Percentiles rank a stretch among this genome's conserved stretches.
These are phyloP conservation scores for Petroica traversi DNA, from an alignment of 2,113 vertebrate species.

Conservation along the genomic window DNA sequence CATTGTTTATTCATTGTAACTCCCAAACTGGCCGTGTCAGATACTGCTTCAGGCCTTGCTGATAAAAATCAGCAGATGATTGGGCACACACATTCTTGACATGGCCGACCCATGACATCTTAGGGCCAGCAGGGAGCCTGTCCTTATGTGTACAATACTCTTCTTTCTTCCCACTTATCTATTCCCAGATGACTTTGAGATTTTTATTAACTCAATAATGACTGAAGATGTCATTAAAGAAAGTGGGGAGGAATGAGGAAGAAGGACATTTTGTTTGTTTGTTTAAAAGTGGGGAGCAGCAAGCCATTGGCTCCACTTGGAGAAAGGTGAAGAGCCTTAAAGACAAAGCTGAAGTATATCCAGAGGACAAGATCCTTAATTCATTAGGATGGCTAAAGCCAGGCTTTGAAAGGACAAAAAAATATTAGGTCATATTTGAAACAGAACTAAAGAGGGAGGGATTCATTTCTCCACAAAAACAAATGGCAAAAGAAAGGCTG, in stretches of 20 bases:
- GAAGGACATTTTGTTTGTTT: constrained; percentile 37
- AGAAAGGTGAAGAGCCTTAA: neutral
- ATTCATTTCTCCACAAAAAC: neutral
- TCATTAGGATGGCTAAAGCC: neutral
- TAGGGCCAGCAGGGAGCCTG: constrained; percentile 86
- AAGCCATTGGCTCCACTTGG: neutral
- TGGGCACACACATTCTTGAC: constrained; percentile 99
- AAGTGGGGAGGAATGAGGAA: constrained; percentile 34
- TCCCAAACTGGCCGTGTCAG: constrained; percentile 90
- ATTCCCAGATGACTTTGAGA: constrained; percentile 92
- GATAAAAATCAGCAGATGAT: constrained; percentile 99
- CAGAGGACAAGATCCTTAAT: neutral
- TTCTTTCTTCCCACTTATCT: constrained; percentile 96
- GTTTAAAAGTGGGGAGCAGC: constrained; percentile 10
- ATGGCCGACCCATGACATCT: constrained; percentile 99
- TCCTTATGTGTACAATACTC: constrained; percentile 92
- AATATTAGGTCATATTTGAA: neutral
- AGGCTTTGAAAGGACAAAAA: neutral
- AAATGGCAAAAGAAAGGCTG: neutral
- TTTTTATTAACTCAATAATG: constrained; percentile 99
- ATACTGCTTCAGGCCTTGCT: constrained; percentile 88
- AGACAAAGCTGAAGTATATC: neutral
- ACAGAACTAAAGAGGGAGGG: neutral
- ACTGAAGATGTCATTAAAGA: constrained; percentile 91
- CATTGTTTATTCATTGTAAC: constrained; percentile 97